Base-by-base conservation (phyloP, 1,140 invertebrate genomes). In the Helicoverpa armigera region DNA sequence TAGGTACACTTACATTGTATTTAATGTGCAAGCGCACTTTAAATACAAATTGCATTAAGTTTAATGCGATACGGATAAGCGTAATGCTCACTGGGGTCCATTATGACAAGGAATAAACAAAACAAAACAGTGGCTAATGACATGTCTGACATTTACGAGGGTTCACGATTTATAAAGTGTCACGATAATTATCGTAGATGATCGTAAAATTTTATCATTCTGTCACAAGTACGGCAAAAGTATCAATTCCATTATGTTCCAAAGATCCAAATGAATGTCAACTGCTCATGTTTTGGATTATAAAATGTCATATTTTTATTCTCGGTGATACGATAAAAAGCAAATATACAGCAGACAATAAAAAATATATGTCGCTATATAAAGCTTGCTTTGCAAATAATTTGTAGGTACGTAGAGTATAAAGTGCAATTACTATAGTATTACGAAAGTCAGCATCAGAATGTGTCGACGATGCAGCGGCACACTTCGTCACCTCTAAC, bases 401-500 rank as follows among this genome's bases (percentile, higher is more conserved):
- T 5, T 35, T 58, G 54, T n/a, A n/a, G n/a, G n/a, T 60, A 48
- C 29, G 58, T 75, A 75, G 51, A 50, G 35, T 23, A 43, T 75
- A 35, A 75, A 61, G 31, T 29, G 35, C 29, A 53, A 67, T 67
- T 65, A 60, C 11, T 51, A 4, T 48, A 48, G n/a, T 16, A 35
- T 65, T 63, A 80, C 54, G 69, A 73, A 58, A 69, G 11, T 16
- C 69, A 9, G 23, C 18, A 58, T 78, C 9, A 58, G 51, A 5
- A 35, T 53, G n/a, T 80, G 67, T 69, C 48, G 61, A 58, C 70
- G 29, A 18, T 14, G 31, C 61, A 65, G 58, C 10, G 54, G 12
- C 69, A 16, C 56, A 84, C 82, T 77, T 85, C 78, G 63, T 84
- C 76, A 84, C 60, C 69, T 86, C 83, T 87, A 89, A 88, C 86